Evolutionary conservation across 2,113 vertebrate species (phyloP).

Genomic region (Gadus macrocephalus): DNA sequence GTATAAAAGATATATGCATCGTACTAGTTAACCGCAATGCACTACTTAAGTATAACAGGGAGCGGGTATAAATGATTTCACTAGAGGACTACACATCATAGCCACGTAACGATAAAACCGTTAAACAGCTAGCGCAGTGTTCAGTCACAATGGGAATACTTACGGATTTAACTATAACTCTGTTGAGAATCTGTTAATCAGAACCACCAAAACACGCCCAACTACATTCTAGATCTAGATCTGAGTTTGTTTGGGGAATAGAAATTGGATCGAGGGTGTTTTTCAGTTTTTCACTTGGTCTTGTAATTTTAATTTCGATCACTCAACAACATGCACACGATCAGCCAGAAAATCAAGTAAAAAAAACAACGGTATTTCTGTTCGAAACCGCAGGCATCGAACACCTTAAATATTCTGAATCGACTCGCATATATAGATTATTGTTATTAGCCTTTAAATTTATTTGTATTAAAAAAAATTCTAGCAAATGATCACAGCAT

Average conservation of each 20-base stretch:
- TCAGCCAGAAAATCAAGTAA: constrained; percentile 26
- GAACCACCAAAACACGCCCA: no score
- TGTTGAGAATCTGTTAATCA: no score
- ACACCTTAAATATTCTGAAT: background rate
- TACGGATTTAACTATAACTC: no score
- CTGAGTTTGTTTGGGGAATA: no score
- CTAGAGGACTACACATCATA: constrained; percentile 26
- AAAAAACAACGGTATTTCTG: constrained; percentile 1
- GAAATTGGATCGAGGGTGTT: no score
- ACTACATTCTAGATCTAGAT: no score
- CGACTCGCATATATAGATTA: background rate
- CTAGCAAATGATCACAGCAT: constrained; percentile 55
- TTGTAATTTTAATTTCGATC: constrained; percentile 17
- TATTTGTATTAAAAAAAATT: constrained; percentile 46
- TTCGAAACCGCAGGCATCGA: constrained; percentile 7
- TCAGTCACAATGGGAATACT: no score
- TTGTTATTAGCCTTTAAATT: constrained; percentile 22
- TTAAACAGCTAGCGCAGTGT: no score
- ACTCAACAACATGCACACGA: constrained; percentile 45
- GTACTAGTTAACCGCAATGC: constrained; percentile 37
- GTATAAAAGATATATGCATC: constrained; percentile 38
- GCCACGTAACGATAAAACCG: no score
- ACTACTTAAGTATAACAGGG: constrained; percentile 31
- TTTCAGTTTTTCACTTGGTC: no score
- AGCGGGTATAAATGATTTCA: constrained; percentile 10